These are phyloP conservation scores for Myotis yumanensis DNA, from an alignment of 2,113 vertebrate species.

Conservation along the genomic window DNA sequence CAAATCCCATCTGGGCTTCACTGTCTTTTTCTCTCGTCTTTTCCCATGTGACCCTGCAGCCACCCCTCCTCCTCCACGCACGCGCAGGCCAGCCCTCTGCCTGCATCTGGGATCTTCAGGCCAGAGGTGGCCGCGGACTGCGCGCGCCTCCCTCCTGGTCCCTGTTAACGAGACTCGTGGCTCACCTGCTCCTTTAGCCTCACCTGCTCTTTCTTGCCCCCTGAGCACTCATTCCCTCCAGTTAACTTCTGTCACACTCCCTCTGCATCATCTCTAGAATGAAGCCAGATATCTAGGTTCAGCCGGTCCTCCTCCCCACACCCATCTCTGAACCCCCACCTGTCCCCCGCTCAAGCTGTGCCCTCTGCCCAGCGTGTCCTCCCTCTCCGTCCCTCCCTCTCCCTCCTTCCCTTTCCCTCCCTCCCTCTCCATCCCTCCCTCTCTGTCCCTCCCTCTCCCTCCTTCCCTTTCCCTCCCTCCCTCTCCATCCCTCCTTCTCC, in stretches of 20 bases:
- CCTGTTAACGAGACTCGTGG: background rate
- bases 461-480: background rate
- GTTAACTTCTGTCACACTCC: background rate
- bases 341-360: rapidly evolving
- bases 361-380: background rate
- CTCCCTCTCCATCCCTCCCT: background rate
- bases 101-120: background rate
- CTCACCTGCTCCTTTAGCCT: background rate
- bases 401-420: no score
- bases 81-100: rapidly evolving
- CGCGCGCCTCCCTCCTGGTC: rapidly evolving
- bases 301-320: background rate
- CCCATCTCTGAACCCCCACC: no score
- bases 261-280: rapidly evolving
- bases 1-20: background rate
- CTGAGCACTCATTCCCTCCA: background rate
- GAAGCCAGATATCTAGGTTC: background rate
- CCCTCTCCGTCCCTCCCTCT: no score
- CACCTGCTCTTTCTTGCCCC: background rate
- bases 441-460: rapidly evolving
- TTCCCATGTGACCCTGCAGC: background rate
- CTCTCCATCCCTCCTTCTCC: no score
- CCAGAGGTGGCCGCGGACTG: background rate
- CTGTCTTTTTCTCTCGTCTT: background rate
- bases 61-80: rapidly evolving